Conservation (phyloP, 2,888 invertebrate genomes). For the Flexamia atlantica region DNA sequence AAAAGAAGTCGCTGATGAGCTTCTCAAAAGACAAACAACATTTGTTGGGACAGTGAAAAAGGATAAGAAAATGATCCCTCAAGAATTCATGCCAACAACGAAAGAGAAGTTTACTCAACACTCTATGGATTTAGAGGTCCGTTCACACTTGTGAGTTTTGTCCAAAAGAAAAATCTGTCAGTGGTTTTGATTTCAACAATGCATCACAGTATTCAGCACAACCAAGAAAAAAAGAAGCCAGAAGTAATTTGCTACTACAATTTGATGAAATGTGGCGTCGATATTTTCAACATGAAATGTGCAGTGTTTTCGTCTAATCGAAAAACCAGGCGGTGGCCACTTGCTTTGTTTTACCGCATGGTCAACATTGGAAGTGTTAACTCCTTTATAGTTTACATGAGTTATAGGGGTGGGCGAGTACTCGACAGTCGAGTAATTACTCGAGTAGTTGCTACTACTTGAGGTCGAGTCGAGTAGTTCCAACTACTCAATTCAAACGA, state of each 20-base stretch:
- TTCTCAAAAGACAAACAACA: constrained; percentile 53
- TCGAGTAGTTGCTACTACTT: too few relatives aligned
- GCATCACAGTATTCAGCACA: neutral
- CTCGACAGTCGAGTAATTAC: too few relatives aligned
- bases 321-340: neutral
- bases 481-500: too few relatives aligned
- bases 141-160: constrained; percentile 62
- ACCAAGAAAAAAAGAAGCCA: neutral
- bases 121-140: constrained; percentile 63
- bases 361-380: too few relatives aligned
- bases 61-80: constrained; percentile 64
- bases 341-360: neutral
- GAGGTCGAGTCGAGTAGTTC: too few relatives aligned
- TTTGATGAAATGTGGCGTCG: neutral
- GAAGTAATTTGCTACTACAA: neutral
- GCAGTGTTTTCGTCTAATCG: neutral
- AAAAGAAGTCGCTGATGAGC: constrained; percentile 69
- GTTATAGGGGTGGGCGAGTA: too few relatives aligned
- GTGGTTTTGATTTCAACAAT: constrained; percentile 63
- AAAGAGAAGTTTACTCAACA: constrained; percentile 20
- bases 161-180: constrained; percentile 57
- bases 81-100: constrained; percentile 60
- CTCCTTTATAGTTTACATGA: too few relatives aligned
- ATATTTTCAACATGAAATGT: neutral
- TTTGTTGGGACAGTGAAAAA: constrained; percentile 61